phyloP scores from a whole-genome alignment of 2,113 vertebrate genomes.

The Oreocharis arfaki region DNA sequence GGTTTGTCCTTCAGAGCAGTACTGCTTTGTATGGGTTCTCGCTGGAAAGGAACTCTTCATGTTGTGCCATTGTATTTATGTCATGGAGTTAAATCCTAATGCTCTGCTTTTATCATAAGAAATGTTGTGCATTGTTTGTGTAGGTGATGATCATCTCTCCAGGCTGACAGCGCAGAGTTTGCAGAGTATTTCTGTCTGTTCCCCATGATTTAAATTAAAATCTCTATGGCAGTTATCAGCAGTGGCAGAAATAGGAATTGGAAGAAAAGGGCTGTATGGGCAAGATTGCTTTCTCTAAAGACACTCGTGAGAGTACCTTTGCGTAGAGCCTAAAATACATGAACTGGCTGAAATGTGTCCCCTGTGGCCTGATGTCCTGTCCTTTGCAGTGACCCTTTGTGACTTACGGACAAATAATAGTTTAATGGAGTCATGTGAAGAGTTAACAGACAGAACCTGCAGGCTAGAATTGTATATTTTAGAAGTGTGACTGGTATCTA shows the following conservation, averaged over 20 bases:
- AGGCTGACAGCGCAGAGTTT: not conserved
- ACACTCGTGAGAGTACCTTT: not conserved
- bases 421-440: not conserved
- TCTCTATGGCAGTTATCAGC: not conserved
- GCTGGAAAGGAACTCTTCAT: not conserved
- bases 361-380: not conserved
- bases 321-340: not conserved
- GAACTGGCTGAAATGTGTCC: not conserved
- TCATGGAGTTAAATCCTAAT: not conserved
- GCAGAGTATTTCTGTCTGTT: rapidly evolving
- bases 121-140: not conserved
- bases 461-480: not conserved
- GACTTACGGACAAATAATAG: not conserved
- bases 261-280: not conserved
- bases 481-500: not conserved
- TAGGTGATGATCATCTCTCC: not conserved
- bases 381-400: not conserved
- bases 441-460: not conserved
- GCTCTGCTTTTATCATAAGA: not conserved
- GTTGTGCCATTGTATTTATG: not conserved
- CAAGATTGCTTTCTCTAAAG: not conserved
- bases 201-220: not conserved
- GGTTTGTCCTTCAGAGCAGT: not conserved
- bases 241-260: not conserved
- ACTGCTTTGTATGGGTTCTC: not conserved